Evolutionary conservation across 2,888 invertebrate genomes (phyloP).

Genomic region (Tolmerus cingulatus): DNA sequence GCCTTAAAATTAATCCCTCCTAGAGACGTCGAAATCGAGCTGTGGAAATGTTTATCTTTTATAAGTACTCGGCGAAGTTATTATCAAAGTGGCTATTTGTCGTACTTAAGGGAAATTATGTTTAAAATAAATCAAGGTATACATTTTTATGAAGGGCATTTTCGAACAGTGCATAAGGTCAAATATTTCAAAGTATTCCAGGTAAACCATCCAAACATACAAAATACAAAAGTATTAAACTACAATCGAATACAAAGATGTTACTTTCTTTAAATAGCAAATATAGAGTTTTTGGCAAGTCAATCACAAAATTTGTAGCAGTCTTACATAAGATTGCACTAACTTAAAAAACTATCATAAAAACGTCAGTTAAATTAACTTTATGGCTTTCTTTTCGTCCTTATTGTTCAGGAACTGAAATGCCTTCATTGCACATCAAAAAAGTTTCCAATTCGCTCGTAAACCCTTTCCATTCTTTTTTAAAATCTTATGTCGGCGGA

Average conservation of each 20-base stretch:
- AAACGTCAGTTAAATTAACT: not conserved
- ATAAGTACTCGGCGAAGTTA: not conserved
- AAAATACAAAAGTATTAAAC: too few species aligned
- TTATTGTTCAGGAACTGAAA: not conserved
- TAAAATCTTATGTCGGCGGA: not conserved
- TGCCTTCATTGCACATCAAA: not conserved
- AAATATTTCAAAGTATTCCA: not conserved
- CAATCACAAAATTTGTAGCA: not conserved
- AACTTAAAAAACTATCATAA: not conserved
- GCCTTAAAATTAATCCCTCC: not conserved
- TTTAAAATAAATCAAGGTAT: not conserved
- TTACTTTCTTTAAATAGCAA: too few species aligned
- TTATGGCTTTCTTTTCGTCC: not conserved
- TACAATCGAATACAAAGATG: too few species aligned
- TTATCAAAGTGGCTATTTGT: not conserved
- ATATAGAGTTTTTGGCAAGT: not conserved
- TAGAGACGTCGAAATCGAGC: not conserved
- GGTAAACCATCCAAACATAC: too few species aligned
- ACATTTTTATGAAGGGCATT: not conserved
- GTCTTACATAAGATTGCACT: not conserved
- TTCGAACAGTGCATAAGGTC: not conserved
- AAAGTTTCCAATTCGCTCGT: not conserved
- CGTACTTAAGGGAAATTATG: not conserved
- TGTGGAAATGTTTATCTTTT: not conserved
- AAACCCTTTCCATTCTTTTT: not conserved